Evolutionary conservation across 2,888 invertebrate genomes (phyloP).

Genomic region (Nephrotoma guestfalica): DNA sequence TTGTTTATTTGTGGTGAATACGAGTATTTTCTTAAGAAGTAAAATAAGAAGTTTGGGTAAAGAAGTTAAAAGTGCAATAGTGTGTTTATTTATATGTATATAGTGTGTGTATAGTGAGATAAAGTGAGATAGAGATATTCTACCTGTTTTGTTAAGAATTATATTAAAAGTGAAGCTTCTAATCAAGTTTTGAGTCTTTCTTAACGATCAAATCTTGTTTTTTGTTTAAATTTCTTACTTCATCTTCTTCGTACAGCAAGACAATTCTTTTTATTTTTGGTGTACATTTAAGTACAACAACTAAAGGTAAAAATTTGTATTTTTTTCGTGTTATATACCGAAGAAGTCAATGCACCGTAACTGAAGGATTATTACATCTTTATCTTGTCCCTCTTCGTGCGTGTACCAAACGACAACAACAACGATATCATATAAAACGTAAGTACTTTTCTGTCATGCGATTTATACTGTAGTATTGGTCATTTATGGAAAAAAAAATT

Average conservation of each 20-base stretch:
- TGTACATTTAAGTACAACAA: background rate
- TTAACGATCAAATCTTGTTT: background rate
- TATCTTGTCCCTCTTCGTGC: background rate
- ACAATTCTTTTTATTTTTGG: background rate
- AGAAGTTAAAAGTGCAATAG: background rate
- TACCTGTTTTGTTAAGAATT: background rate
- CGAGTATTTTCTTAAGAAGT: background rate
- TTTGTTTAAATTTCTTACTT: background rate
- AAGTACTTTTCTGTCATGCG: background rate
- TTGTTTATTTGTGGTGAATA: background rate
- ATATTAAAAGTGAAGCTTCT: background rate
- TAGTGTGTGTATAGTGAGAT: background rate
- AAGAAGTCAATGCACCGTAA: background rate
- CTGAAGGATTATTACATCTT: background rate
- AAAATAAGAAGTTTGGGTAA: background rate
- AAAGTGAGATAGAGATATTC: background rate
- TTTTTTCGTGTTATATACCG: background rate
- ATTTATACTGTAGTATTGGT: background rate
- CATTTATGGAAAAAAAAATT: background rate
- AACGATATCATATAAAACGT: background rate
- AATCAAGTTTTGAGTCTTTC: background rate
- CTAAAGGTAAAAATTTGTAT: background rate
- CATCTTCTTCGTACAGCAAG: background rate
- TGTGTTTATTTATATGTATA: background rate
- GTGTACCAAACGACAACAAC: background rate